Evolutionary conservation across 1,140 invertebrate species (phyloP).

Genomic region (Bombus cullumanus): DNA sequence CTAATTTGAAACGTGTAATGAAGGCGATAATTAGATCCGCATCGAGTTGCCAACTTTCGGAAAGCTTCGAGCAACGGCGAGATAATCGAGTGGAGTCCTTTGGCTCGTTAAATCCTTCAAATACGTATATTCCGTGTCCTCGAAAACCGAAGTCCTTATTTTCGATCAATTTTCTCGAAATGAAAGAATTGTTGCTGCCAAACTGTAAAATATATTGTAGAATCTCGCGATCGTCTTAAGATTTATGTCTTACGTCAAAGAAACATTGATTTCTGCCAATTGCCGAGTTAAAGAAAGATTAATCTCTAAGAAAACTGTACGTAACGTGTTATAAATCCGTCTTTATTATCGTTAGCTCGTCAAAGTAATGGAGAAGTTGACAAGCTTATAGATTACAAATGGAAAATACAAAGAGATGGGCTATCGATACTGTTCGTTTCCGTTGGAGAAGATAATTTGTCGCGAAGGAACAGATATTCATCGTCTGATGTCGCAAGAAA

Average conservation of each 20-base stretch:
- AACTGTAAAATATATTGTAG: no score
- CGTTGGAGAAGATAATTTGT: neutral
- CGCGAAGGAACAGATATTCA: neutral
- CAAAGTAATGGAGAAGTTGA: neutral
- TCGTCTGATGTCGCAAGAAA: neutral
- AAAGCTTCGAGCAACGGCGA: constrained; percentile 14
- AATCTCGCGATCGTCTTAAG: neutral
- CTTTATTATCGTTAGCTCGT: neutral
- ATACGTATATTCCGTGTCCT: neutral
- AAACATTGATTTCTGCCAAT: neutral
- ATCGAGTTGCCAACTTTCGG: constrained; percentile 34
- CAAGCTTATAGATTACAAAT: neutral
- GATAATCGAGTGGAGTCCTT: constrained; percentile 42
- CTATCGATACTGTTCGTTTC: neutral
- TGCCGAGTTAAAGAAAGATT: neutral
- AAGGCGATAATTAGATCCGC: constrained; percentile 49
- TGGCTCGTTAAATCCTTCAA: constrained; percentile 22
- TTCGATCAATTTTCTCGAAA: neutral
- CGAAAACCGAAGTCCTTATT: neutral
- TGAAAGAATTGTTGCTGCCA: no score
- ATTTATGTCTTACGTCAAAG: neutral
- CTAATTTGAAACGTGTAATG: constrained; percentile 37
- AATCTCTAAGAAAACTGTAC: neutral
- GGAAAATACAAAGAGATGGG: neutral
- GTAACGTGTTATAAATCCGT: neutral